Evolutionary conservation across 2,888 invertebrate genomes (phyloP), one percentile per base, ranked within the genome.

Genomic region (Caenorhabditis japonica): DNA sequence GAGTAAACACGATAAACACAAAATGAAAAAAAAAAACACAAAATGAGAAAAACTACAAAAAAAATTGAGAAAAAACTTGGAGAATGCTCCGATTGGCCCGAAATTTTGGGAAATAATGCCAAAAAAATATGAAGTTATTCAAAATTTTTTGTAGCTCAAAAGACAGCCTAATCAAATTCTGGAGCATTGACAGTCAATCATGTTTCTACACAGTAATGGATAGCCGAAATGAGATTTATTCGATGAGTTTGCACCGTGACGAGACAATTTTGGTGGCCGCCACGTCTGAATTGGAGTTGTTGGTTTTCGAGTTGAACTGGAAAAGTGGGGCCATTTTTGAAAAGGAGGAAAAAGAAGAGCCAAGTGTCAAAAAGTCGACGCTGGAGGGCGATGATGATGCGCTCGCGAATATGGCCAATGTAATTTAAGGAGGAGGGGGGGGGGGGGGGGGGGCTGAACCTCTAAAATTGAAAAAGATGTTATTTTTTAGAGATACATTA

Each of bases 141-240:
- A 30, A 23, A 8, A 25, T 25, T 19, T 36, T 0, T 66, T 84
- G 56, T 56, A 86, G 85, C 36, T 95, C 96, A 0, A 95, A 94
- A 88, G 99, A 99, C 88, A 93, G 93, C 8, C 93, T 93, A 88
- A 92, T 99, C 0, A 97, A 97, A 89, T 94, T 99, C 88, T 99
- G 97, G 97, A 94, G 97, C 88, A 90, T 97, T 78, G 93, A 94
- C 80, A 94, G 94, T 5, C 93, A 95, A 84, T 93, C 94, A 86
- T 97, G 97, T 88, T 97, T 97, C 86, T 94, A 94, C 88, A 97
- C 97, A 3, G 90, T 99, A 52, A 92, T 94, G 39, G 95, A 94
- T 43, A 89, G 89, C 75, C 83, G 88, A 33, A 88, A 88, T 73
- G 90, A 83, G 79, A 77, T 97, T 21, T 95, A 95, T 93, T 92